Conservation (phyloP, 2,797 vertebrate species). For the Okamejei kenojei region DNA sequence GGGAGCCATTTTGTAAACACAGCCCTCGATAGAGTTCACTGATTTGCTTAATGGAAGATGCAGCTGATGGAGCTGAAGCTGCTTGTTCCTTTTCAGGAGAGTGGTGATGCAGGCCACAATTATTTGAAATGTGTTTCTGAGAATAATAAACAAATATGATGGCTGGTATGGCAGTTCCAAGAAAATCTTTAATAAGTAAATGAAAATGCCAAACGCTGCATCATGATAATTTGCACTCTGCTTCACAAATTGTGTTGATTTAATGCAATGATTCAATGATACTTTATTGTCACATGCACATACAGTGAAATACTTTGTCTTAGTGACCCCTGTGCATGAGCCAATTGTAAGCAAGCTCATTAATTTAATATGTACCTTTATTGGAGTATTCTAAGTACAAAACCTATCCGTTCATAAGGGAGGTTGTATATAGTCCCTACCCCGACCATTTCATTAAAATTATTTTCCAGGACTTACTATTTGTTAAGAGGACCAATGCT, state of each 20-base stretch:
- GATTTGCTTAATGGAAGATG: background rate
- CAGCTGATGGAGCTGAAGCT: background rate
- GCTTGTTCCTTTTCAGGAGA: background rate
- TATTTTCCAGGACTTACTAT: no score
- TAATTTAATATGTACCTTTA: background rate
- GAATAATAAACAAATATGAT: background rate
- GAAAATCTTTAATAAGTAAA: background rate
- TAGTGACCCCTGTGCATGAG: background rate
- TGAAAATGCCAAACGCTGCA: background rate
- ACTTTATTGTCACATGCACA: no score
- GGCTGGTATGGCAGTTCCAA: background rate
- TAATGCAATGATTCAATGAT: no score
- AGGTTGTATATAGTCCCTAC: no score
- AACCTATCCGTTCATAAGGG: no score
- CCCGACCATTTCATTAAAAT: no score
- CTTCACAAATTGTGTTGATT: background rate
- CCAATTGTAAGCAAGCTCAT: background rate
- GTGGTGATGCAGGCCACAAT: background rate
- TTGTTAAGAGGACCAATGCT: no score
- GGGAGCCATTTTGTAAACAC: background rate
- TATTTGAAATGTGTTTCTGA: background rate
- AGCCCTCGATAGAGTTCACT: background rate
- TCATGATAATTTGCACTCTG: background rate
- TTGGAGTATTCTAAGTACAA: background rate
- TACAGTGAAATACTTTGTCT: no score